Conservation (phyloP, 2,888 invertebrate species). For the Microctonus hyperodae region DNA sequence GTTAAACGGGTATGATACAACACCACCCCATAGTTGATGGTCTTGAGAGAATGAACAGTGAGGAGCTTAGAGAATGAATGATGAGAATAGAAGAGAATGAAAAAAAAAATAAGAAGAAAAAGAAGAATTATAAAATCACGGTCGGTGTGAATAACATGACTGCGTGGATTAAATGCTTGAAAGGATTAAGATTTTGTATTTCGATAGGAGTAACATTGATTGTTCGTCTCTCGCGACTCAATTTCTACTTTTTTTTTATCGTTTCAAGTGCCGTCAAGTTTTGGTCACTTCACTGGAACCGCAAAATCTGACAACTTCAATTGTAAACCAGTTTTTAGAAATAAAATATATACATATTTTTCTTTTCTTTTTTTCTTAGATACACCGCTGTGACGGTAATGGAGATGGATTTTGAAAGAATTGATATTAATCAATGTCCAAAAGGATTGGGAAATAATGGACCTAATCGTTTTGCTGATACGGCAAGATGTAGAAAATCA, state of each 20-base stretch:
- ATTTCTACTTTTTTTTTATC: conserved; percentile 4
- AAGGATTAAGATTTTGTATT: conserved; percentile 38
- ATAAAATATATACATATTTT: not conserved
- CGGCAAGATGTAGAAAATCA: conserved; percentile 88
- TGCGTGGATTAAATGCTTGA: conserved; percentile 40
- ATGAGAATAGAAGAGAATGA: conserved; percentile 15
- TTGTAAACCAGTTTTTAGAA: not conserved
- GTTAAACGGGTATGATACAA: conserved; percentile 36
- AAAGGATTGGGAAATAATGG: conserved; percentile 85
- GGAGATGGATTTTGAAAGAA: conserved; percentile 95
- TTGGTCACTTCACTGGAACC: conserved; percentile 19
- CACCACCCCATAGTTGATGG: conserved; percentile 11
- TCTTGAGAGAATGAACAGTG: not conserved
- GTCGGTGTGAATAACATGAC: conserved; percentile 30
- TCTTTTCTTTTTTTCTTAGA: conserved; percentile 61
- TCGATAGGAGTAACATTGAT: conserved; percentile 30
- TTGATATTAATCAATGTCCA: conserved; percentile 98
- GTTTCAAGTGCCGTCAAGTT: conserved; percentile 14
- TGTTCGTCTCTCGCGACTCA: conserved; percentile 23
- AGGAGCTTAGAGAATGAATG: not conserved
- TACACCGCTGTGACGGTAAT: conserved; percentile 91
- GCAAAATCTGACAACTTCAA: conserved; percentile 2
- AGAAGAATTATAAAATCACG: conserved; percentile 1
- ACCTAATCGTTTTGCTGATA: conserved; percentile 88
- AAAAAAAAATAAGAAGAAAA: conserved; percentile 1